A percentile compares a stretch with the other conserved stretches of the same genome.
phyloP scores from a whole-genome alignment of 2,797 vertebrate species.

The Anniella stebbinsi region DNA sequence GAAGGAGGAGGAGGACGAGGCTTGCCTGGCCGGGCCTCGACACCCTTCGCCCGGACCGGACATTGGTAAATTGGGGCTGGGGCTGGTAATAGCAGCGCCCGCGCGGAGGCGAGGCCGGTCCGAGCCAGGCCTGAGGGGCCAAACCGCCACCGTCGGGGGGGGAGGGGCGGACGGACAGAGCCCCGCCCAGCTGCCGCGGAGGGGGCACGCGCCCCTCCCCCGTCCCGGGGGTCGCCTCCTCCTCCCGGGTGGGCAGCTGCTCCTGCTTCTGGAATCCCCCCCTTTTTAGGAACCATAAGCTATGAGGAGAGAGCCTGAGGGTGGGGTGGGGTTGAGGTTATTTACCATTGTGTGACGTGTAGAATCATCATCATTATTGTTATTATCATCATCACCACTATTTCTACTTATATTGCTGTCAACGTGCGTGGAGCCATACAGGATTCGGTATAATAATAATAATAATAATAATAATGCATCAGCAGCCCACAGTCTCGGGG shows the following conservation, averaged over 20 bases:
- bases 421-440: too few species aligned
- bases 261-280: not conserved
- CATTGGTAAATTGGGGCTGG: not conserved
- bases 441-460: not conserved
- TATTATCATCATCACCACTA: too few species aligned
- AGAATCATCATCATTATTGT: too few species aligned
- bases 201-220: not conserved
- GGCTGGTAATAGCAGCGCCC: not conserved
- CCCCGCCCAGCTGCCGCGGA: not conserved
- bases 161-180: not conserved
- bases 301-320: not conserved
- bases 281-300: not conserved
- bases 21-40: not conserved
- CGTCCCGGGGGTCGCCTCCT: conserved; percentile 15
- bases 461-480: too few species aligned
- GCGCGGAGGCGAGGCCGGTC: conserved; percentile 50
- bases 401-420: too few species aligned
- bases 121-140: not conserved
- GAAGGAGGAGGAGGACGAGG: not conserved
- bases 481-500: too few species aligned
- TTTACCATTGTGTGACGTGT: not conserved
- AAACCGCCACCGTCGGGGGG: not conserved
- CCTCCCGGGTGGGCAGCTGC: not conserved
- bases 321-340: not conserved
- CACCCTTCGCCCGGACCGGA: not conserved